phyloP scores from a whole-genome alignment of 1,140 invertebrate genomes.

The Proctacanthus coquilletti region DNA sequence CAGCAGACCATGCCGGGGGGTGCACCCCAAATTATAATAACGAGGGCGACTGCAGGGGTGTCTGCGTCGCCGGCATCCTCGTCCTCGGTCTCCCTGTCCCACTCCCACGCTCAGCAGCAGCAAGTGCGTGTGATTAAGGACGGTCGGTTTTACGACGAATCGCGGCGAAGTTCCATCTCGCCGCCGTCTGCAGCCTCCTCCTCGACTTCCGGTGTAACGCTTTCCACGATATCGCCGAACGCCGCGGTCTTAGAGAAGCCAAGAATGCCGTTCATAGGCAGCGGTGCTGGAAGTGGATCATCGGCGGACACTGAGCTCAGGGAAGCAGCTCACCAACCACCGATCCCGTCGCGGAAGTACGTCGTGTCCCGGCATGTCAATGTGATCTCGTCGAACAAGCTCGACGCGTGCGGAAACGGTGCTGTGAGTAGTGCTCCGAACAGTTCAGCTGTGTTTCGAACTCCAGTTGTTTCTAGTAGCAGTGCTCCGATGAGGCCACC shows the following conservation, averaged over 20 bases:
- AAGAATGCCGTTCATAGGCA: too few relatives aligned
- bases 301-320: not conserved
- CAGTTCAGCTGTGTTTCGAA: constrained; percentile 21
- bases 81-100: constrained; percentile 4
- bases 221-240: constrained; percentile 21
- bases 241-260: not conserved
- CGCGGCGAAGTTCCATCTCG: constrained; percentile 4
- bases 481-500: constrained; percentile 37
- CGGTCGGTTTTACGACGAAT: constrained; percentile 23
- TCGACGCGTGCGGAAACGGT: not conserved
- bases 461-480: constrained; percentile 26
- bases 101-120: constrained; percentile 9
- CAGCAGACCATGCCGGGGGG: constrained; percentile 18
- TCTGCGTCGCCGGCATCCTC: not conserved
- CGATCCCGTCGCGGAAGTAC: constrained; percentile 1
- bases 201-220: constrained; percentile 21
- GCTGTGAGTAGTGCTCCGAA: too few relatives aligned
- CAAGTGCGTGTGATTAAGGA: constrained; percentile 27
- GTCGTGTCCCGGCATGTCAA: constrained; percentile 1
- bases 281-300: too few relatives aligned
- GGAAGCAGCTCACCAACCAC: not conserved
- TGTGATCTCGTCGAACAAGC: constrained; percentile 7
- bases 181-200: constrained; percentile 10
- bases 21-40: constrained; percentile 5
- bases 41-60: constrained; percentile 8